Percentiles rank a stretch among this genome's conserved stretches.
Conservation (phyloP, 2,113 vertebrate genomes). For the Elachura formosa region DNA sequence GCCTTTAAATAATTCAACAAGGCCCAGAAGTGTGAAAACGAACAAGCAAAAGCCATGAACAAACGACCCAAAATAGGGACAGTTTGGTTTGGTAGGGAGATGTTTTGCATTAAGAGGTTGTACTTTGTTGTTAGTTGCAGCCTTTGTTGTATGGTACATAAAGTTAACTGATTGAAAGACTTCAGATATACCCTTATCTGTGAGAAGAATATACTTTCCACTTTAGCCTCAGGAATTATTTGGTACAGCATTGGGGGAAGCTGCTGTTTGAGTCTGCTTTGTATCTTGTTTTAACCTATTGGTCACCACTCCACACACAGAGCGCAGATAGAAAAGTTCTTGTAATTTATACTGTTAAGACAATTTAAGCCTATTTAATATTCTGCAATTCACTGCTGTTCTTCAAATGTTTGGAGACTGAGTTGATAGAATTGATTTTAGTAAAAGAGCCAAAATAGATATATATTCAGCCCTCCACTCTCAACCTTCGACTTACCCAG, state of each 20-base stretch:
- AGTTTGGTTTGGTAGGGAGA: not conserved
- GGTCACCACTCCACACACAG: not conserved
- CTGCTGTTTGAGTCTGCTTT: not conserved
- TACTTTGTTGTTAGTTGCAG: not conserved
- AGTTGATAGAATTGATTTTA: not conserved
- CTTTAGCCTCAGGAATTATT: not conserved
- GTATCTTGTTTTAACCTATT: not conserved
- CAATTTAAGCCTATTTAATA: not conserved
- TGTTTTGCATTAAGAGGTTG: not conserved
- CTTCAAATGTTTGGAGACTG: not conserved
- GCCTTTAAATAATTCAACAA: not conserved
- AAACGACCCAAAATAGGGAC: not conserved
- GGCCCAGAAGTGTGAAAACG: not conserved
- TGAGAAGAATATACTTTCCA: not conserved
- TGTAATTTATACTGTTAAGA: not conserved
- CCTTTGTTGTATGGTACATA: too few relatives aligned
- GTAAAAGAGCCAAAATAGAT: not conserved
- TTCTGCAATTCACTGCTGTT: not conserved
- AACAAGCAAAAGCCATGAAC: not conserved
- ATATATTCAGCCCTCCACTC: not conserved
- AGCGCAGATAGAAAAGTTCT: not conserved
- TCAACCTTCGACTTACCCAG: not conserved
- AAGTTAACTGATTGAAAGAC: not conserved
- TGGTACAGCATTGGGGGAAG: not conserved
- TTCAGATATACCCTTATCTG: not conserved